Conservation (phyloP, 2,888 invertebrate genomes). For the Callimorpha dominula region DNA sequence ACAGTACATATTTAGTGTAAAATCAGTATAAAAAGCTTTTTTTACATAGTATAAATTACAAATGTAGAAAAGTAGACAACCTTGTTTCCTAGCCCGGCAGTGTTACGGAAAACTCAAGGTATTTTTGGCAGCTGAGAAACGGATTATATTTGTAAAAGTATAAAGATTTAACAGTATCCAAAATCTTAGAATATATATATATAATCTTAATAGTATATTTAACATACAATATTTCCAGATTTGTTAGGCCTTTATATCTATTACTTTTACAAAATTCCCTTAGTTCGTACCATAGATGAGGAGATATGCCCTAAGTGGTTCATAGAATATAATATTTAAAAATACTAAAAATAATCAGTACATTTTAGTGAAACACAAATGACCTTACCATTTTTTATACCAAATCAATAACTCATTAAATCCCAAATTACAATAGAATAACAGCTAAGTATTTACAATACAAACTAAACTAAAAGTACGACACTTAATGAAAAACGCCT, state of each 20-base stretch:
- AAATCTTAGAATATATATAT: conserved; percentile 33
- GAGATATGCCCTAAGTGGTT: conserved; percentile 75
- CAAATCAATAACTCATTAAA: conserved; percentile 68
- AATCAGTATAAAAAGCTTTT: neutral
- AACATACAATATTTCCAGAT: conserved; percentile 37
- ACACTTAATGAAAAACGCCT: conserved; percentile 51
- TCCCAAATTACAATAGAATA: conserved; percentile 63
- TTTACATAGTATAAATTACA: neutral
- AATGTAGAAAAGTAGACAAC: neutral
- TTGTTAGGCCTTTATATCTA: conserved; percentile 52
- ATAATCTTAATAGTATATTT: conserved; percentile 42
- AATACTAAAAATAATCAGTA: conserved; percentile 85
- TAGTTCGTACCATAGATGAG: conserved; percentile 78
- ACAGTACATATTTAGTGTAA: neutral
- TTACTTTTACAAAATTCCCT: conserved; percentile 39
- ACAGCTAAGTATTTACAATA: conserved; percentile 56
- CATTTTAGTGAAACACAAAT: conserved; percentile 83
- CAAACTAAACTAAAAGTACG: conserved; percentile 49
- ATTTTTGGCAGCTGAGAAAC: conserved; percentile 46
- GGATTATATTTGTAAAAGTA: conserved; percentile 40
- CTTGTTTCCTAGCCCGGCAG: neutral
- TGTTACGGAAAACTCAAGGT: conserved; percentile 25
- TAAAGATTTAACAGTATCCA: conserved; percentile 47
- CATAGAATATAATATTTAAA: conserved; percentile 76
- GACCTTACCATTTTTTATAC: conserved; percentile 67